phyloP scores from a whole-genome alignment of 2,888 invertebrate species.

The Eupsilia transversa region DNA sequence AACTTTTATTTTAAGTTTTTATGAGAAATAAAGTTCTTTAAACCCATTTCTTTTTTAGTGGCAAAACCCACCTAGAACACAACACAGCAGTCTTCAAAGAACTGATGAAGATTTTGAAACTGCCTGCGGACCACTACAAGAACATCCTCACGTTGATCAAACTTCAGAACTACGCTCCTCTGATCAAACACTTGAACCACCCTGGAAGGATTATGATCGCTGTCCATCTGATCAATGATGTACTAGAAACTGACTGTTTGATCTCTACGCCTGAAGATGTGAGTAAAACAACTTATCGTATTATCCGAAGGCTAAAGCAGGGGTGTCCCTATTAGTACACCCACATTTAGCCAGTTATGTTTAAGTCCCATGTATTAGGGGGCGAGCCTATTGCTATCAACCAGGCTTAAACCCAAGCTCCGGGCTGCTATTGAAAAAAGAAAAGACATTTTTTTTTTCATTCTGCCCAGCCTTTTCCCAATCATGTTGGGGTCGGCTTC shows the following conservation, averaged over 20 bases:
- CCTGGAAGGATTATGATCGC: conserved; percentile 96
- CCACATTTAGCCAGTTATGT: no score
- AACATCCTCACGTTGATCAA: conserved; percentile 96
- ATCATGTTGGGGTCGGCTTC: no score
- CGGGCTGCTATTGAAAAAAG: no score
- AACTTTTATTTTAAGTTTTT: no score
- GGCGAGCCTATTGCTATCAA: no score
- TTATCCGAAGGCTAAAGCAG: no score
- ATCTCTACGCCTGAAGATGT: conserved; percentile 97
- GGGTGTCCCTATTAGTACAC: no score
- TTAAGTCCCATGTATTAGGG: no score
- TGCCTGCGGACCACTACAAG: conserved; percentile 98
- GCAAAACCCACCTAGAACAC: conserved; percentile 91
- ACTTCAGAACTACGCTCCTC: conserved; percentile 96
- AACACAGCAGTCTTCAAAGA: conserved; percentile 97
- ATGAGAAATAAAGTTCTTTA: no score
- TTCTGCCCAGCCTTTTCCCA: no score
- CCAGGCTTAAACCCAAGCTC: no score
- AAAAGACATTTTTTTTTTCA: no score
- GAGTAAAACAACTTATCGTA: conserved; percentile 66
- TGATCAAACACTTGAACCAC: conserved; percentile 96
- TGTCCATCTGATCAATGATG: conserved; percentile 96
- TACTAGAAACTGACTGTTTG: conserved; percentile 96
- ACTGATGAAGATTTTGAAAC: conserved; percentile 97
- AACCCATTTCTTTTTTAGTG: conserved; percentile 83